A percentile compares a stretch with the other conserved stretches of the same genome.
Evolutionary conservation across 2,113 vertebrate genomes (phyloP).

Genomic region (Nematolebias whitei): DNA sequence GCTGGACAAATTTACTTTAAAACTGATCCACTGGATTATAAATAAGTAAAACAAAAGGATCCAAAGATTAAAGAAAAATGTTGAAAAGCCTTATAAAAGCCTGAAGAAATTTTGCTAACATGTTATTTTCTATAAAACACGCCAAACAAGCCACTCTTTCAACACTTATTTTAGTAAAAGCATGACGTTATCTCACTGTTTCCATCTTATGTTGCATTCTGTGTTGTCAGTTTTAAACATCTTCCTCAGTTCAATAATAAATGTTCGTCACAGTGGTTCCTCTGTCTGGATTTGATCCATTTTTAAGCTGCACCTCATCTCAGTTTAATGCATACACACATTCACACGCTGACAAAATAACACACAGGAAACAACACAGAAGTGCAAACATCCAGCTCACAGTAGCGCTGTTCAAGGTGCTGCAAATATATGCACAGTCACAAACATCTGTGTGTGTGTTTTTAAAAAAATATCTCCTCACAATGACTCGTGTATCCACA

Average conservation of each 20-base stretch:
- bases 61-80: too few relatives aligned
- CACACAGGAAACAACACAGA: conserved; percentile 9
- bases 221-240: background rate
- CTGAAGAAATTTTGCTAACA: too few relatives aligned
- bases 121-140: too few relatives aligned
- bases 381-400: conserved; percentile 32
- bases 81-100: too few relatives aligned
- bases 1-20: too few relatives aligned
- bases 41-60: too few relatives aligned
- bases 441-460: conserved; percentile 45
- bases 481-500: conserved; percentile 45
- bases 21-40: too few relatives aligned
- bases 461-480: conserved; percentile 28
- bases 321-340: background rate
- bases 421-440: conserved; percentile 63
- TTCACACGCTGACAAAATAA: background rate
- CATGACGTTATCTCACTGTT: too few relatives aligned
- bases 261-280: background rate
- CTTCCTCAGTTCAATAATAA: background rate
- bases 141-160: too few relatives aligned
- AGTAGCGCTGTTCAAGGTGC: conserved; percentile 12
- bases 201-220: too few relatives aligned
- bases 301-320: background rate
- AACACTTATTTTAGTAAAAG: too few relatives aligned
- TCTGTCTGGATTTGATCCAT: background rate